phyloP scores from a whole-genome alignment of 2,888 invertebrate genomes.

The Harpagoxenus sublaevis region DNA sequence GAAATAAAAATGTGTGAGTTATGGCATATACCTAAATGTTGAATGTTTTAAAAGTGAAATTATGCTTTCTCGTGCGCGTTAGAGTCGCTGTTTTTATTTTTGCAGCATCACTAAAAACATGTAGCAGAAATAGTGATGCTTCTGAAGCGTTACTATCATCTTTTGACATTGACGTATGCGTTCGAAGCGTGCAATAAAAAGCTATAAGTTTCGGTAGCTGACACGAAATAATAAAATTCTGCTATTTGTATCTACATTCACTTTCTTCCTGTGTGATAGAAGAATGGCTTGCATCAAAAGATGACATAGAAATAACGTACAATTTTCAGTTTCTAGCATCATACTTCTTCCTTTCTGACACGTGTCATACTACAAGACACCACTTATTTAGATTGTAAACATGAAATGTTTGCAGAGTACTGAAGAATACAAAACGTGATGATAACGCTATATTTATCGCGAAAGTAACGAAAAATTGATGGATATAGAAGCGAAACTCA shows the following conservation, averaged over 20 bases:
- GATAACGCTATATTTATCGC: conserved; percentile 13
- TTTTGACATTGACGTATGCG: conserved; percentile 22
- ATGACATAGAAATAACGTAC: conserved; percentile 30
- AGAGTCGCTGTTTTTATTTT: background rate
- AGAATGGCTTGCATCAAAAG: conserved; percentile 7
- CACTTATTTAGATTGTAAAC: conserved; percentile 50
- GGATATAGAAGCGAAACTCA: background rate
- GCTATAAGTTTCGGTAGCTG: background rate
- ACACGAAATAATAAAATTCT: conserved; percentile 30
- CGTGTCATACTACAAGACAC: background rate
- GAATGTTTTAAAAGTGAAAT: conserved; percentile 21
- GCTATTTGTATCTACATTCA: conserved; percentile 22
- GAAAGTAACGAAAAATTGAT: background rate
- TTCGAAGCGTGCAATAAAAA: background rate
- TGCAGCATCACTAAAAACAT: background rate
- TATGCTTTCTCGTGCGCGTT: background rate
- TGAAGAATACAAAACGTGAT: background rate
- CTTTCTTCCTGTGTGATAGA: background rate
- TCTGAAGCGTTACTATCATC: background rate
- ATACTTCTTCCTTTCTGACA: conserved; percentile 31
- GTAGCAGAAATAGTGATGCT: background rate
- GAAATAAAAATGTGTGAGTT: background rate
- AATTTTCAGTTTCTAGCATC: conserved; percentile 8
- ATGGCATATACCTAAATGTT: background rate
- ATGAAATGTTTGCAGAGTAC: conserved; percentile 17